phyloP scores from a whole-genome alignment of 1,140 invertebrate genomes.

The Formica exsecta region DNA sequence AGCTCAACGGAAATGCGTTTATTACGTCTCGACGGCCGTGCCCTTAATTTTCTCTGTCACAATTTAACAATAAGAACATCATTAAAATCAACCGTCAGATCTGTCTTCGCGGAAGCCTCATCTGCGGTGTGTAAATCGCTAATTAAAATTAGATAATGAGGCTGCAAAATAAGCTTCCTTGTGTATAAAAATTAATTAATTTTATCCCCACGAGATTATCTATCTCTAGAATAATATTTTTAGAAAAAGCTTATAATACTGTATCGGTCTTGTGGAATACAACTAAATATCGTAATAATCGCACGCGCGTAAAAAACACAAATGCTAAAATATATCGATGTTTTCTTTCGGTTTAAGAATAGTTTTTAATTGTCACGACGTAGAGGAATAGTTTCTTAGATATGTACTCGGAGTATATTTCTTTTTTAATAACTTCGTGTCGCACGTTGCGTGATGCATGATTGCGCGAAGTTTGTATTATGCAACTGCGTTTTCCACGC shows the following conservation, averaged over 20 bases:
- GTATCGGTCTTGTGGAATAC: too few relatives aligned
- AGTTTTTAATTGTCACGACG: background rate
- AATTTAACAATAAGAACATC: slow-evolving; percentile 42
- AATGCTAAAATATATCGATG: background rate
- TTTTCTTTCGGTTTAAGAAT: background rate
- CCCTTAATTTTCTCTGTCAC: slow-evolving; percentile 37
- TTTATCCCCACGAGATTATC: background rate
- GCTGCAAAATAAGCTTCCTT: background rate
- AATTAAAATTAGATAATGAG: background rate
- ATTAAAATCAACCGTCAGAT: slow-evolving; percentile 24
- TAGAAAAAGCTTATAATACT: too few relatives aligned
- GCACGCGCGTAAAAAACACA: background rate
- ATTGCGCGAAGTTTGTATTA: background rate
- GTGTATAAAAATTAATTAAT: background rate
- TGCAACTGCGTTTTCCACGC: background rate
- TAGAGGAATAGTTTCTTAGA: background rate
- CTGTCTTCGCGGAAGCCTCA: background rate
- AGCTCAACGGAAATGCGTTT: slow-evolving; percentile 43
- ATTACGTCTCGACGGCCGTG: background rate
- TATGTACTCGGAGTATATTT: background rate
- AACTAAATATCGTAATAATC: too few relatives aligned
- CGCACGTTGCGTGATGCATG: slow-evolving; percentile 9
- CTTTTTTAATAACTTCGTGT: background rate
- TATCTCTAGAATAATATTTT: background rate
- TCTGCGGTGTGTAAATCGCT: background rate